phyloP scores from a whole-genome alignment of 1,140 invertebrate species.

The Magallana angulata region DNA sequence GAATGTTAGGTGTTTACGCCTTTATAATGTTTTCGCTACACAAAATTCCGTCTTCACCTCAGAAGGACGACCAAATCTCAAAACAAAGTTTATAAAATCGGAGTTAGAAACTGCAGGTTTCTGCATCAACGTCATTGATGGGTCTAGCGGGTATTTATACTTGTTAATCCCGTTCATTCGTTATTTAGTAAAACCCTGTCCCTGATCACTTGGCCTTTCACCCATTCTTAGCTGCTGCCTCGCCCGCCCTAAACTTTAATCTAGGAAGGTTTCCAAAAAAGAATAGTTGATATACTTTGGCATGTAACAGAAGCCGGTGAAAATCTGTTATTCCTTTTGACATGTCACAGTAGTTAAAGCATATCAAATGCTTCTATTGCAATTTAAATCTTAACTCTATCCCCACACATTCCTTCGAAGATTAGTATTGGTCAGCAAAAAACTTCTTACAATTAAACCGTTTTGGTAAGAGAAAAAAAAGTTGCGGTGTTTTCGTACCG shows the following conservation, averaged over 20 bases:
- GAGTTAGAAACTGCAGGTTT: not conserved
- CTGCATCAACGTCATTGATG: not conserved
- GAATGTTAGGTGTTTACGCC: not conserved
- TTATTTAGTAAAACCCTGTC: not conserved
- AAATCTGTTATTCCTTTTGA: constrained; percentile 27
- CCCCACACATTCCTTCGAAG: not conserved
- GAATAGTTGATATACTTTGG: not conserved
- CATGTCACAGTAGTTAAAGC: not conserved
- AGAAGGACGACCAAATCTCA: not conserved
- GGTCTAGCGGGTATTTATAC: not conserved
- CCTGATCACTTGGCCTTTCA: not conserved
- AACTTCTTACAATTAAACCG: not conserved
- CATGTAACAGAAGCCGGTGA: not conserved
- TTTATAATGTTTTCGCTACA: not conserved
- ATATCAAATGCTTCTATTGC: not conserved
- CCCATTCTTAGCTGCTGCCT: not conserved
- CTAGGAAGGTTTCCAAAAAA: not conserved
- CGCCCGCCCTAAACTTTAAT: constrained; percentile 2
- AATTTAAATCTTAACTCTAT: not conserved
- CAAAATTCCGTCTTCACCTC: not conserved
- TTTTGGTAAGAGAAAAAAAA: not conserved
- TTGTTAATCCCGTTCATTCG: not conserved
- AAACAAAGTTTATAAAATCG: constrained; percentile 7
- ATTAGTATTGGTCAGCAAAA: constrained; percentile 14
- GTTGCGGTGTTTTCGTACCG: not conserved